A percentile compares a stretch with the other conserved stretches of the same genome.
Conservation (phyloP, 2,797 vertebrate genomes). For the Acanthurus leucopareius region DNA sequence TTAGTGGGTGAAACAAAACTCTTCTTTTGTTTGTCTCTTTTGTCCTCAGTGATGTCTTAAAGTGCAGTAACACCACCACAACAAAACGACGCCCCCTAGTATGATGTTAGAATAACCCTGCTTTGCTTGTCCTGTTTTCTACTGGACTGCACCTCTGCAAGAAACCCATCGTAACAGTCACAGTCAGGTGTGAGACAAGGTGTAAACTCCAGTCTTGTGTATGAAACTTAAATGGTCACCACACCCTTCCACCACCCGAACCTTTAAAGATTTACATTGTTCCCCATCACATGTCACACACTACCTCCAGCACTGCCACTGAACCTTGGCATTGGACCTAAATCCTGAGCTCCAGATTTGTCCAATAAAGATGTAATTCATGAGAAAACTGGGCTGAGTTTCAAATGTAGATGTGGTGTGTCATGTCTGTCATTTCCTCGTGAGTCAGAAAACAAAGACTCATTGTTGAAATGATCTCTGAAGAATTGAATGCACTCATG, state of each 20-base stretch:
- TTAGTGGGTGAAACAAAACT: no score
- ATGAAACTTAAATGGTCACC: background rate
- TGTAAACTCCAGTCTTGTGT: background rate
- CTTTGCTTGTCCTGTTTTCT: no score
- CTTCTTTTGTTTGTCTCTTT: no score
- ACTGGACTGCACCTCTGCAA: no score
- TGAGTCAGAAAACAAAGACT: conserved; percentile 12
- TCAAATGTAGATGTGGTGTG: background rate
- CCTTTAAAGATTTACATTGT: background rate
- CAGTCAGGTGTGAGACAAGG: background rate
- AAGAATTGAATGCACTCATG: background rate
- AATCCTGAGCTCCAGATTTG: background rate
- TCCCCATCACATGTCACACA: background rate
- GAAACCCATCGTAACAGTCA: no score
- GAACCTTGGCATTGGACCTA: background rate
- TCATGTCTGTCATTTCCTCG: conserved; percentile 3
- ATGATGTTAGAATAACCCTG: no score
- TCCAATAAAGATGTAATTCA: background rate
- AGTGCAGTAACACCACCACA: no score
- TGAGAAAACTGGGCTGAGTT: background rate
- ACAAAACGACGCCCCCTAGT: no score
- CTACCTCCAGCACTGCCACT: background rate
- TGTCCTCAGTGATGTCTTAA: no score
- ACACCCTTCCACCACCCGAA: background rate
- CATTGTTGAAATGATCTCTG: background rate